Percentiles rank a stretch among this genome's conserved stretches.
Evolutionary conservation across 2,888 invertebrate genomes (phyloP).

Genomic region (Sesamia inferens): DNA sequence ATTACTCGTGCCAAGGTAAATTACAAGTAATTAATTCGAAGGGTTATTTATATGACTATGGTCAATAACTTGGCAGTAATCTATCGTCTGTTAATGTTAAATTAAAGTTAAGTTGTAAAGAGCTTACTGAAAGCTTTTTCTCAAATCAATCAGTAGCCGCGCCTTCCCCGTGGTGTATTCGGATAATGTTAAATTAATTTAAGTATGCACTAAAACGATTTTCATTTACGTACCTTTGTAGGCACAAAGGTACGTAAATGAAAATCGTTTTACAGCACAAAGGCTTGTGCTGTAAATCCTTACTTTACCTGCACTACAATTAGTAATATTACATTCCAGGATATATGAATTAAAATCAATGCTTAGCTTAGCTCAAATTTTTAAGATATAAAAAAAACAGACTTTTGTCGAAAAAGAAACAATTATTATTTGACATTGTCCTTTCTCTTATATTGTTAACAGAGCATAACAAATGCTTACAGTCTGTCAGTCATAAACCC

Average conservation of each 20-base stretch:
- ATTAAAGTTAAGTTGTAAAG: slow-evolving; percentile 19
- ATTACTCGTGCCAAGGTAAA: slow-evolving; percentile 54
- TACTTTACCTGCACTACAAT: background rate
- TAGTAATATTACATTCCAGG: background rate
- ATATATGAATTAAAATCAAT: background rate
- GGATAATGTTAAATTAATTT: slow-evolving; percentile 12
- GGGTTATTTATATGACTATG: slow-evolving; percentile 44
- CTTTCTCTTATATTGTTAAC: slow-evolving; percentile 58
- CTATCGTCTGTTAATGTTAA: slow-evolving; percentile 3
- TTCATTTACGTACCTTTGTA: background rate
- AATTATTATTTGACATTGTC: slow-evolving; percentile 59
- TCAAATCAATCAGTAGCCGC: slow-evolving; percentile 26
- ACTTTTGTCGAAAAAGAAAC: background rate
- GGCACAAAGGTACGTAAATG: too few species aligned
- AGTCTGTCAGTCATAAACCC: slow-evolving; percentile 39
- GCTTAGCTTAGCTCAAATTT: background rate
- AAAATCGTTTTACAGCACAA: too few species aligned
- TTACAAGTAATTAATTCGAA: slow-evolving; percentile 51
- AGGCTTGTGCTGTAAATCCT: background rate
- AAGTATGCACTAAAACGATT: background rate
- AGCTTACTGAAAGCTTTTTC: slow-evolving; percentile 46
- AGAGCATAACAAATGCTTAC: slow-evolving; percentile 47
- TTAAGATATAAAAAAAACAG: background rate
- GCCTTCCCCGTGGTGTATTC: slow-evolving; percentile 2
- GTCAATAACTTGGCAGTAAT: slow-evolving; percentile 29